Base-by-base conservation (phyloP, 2,113 vertebrate genomes). In the Sphyrna mokarran region DNA sequence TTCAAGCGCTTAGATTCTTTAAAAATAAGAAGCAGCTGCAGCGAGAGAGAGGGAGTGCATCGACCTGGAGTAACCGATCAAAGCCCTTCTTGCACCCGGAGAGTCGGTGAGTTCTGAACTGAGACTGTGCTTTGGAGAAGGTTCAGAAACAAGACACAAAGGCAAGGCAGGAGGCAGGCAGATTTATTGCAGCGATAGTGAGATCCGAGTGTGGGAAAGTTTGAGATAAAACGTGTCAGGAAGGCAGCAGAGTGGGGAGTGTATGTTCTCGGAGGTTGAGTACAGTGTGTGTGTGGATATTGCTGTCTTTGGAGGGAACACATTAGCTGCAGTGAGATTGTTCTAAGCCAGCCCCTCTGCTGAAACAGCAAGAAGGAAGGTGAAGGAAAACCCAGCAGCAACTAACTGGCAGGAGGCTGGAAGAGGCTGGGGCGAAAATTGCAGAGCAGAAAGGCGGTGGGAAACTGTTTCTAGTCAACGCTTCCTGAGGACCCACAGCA, bases 161-260 rank as follows among this genome's bases (percentile, higher is more conserved):
- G 48, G 80, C 16, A 58, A 14, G 48, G 66, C 22, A 63, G 61
- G 1, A 94, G 93, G 20, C 93, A 48, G 66, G 93, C 13, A 95
- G 66, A 70, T 95, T 48, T 70, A 70, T 70, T 43, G 8, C 63
- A 68, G 61, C 54, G n/a, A 69, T 37, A 94, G 58, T 40, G 91
- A 94, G 63, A 37, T 43, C n/a, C 8, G 63, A 69, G 91, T 94
- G 91, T 94, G 91, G 63, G 63, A 69, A 94, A 69, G 66, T 43
- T 23, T 23, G 22, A 16, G 40, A 23, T 13, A 10, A 8, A 72
- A 26, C 5, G 68, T 95, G 93, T 95, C 63, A 95, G 90, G 58
- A 66, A 33, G 10, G 11, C 87, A 33, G 4, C n/a, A 58, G 91
- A 14, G 63, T 69, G 66, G 91, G 20, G 61, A 40, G 40, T 95